Evolutionary conservation across 2,797 vertebrate genomes (phyloP), one percentile per base, ranked within the genome.

Genomic region (Hypotaenidia philippensis): DNA sequence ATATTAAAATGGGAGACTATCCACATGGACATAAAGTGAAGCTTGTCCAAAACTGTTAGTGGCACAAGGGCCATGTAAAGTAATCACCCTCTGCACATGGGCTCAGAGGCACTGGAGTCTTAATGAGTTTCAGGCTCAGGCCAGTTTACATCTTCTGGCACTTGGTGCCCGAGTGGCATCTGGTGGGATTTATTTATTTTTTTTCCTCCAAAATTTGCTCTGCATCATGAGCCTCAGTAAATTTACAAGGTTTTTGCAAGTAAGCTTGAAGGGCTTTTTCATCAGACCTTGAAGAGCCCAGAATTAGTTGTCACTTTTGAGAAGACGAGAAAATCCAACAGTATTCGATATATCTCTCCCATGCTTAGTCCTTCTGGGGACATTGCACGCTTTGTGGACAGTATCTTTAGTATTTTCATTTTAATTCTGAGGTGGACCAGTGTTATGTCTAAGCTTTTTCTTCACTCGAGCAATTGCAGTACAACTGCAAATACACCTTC

Each of bases 241-340:
- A 78, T 90, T 50, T 64, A n/a, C 45, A 87, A 91, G 55, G 55
- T 60, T 95, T 96, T 72, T 64, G 16, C 38, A 87, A 91, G 83
- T 70, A 75, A 85, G 61, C 78, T 93, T 91, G 92, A 95, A 96
- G 65, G 74, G 20, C 56, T 91, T 93, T 59, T 36, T 94, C 78
- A 91, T 16, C 49, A 89, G 87, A 94, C 52, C 80, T 83, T 86
- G 90, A 94, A 93, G 74, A 69, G 45, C 44, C 12, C 52, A 70
- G 87, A 95, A 93, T 83, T 72, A 87, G 60, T 65, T 83, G 74
- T 72, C 88, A 92, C 2, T 47, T 94, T 79, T 1, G 6, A 83
- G 44, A 65, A 55, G 20, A 7, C 29, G 27, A 72, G 40, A 76
- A 93, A 96, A 91, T 70, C 18, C 64, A 71, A 40, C 6, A 25